Base-by-base conservation (phyloP, 2,888 invertebrate species). In the Ernsta delagoae region DNA sequence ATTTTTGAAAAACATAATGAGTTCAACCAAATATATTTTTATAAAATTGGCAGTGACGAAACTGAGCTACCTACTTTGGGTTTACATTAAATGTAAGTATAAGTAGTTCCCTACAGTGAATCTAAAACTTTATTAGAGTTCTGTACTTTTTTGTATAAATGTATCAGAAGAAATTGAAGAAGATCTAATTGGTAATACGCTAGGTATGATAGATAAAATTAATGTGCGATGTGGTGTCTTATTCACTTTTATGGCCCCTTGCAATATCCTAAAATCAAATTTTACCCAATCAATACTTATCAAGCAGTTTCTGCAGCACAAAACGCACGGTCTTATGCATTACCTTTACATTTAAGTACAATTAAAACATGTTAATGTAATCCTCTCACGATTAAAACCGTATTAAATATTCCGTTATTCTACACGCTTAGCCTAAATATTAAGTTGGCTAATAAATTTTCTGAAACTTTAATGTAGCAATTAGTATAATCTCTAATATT, bases 371-470 rank as follows among this genome's bases (percentile, higher is more conserved):
- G 83, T 80, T 80, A 75, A 53, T 59, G 48, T 41, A 69, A 63
- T 63, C 69, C 59, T 63, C 63, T 69, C 59, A 69, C 63, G 57
- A 63, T 69, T 53, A 64, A 63, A 82, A 76, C 77, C 76, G 77
- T 79, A 75, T 85, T 57, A 69, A 84, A 85, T 76, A 83, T 86
- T 77, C 60, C 50, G 81, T 85, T 84, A 83, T 77, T 83, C 88
- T 90, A 91, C 86, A 78, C 77, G 78, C 83, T 86, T 89, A 90
- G 75, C 75, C 82, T 83, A 81, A 86, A 84, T 84, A 79, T 83
- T 84, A 87, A 83, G 85, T 87, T 86, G 86, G 83, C 87, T 90
- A 89, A 88, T 90, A 89, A 88, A 89, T 87, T 78, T 86, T 90
- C 84, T 85, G 88, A 90, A 89, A 90, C 82, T 82, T 88, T 83